Conservation (phyloP, 1,140 invertebrate species). For the Pollicipes pollicipes region DNA sequence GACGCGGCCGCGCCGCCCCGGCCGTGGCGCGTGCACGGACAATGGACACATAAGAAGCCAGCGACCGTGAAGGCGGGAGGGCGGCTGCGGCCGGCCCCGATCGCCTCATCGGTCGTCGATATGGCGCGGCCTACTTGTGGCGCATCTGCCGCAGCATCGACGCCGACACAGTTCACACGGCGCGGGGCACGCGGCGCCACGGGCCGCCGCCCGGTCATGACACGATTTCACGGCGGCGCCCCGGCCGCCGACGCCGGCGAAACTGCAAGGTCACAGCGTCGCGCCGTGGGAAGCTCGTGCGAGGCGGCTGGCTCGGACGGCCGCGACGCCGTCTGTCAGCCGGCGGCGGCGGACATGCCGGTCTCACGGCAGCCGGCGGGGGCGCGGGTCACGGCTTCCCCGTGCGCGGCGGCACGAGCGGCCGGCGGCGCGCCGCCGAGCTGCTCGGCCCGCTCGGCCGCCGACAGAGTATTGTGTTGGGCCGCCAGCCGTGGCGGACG, state of each 20-base stretch:
- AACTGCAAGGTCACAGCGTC: neutral
- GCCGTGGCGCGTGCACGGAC: neutral
- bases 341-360: neutral
- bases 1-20: neutral
- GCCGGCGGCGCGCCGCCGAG: too few species aligned
- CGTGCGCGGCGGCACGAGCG: too few species aligned
- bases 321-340: neutral
- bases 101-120: neutral
- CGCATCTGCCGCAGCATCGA: too few species aligned
- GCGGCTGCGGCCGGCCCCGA: too few species aligned
- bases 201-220: neutral
- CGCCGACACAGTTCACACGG: too few species aligned
- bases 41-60: neutral
- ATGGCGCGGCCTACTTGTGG: too few species aligned
- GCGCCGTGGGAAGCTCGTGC: neutral
- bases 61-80: neutral
- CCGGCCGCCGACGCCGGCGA: neutral
- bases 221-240: neutral
- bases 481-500: too few species aligned
- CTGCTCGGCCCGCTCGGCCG: too few species aligned
- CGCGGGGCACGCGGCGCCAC: neutral
- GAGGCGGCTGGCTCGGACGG: too few species aligned
- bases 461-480: too few species aligned
- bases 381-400: neutral
- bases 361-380: neutral